These are phyloP conservation scores for Philypnodon macrostomus DNA, from an alignment of 2,797 vertebrate genomes.

Conservation along the genomic window DNA sequence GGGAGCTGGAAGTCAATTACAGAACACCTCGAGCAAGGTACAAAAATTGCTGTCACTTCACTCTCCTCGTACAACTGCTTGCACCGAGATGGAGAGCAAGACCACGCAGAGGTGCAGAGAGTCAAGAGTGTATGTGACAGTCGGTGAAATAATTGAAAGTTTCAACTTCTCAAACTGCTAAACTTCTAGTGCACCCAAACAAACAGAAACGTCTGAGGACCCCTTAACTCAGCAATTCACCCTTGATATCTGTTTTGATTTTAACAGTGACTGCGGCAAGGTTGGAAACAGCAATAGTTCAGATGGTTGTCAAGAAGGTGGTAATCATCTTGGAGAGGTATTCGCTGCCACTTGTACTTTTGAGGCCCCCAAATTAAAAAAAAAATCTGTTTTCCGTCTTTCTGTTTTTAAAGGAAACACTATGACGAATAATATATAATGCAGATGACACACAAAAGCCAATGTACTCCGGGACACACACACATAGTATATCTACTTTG, in stretches of 20 bases:
- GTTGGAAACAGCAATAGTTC: too few relatives aligned
- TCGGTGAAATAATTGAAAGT: slow-evolving; percentile 8
- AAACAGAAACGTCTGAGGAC: slow-evolving; percentile 22
- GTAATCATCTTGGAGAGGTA: slow-evolving; percentile 12
- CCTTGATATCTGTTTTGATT: slow-evolving; percentile 9
- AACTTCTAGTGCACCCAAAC: slow-evolving; percentile 20
- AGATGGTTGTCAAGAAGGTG: neutral
- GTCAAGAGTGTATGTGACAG: slow-evolving; percentile 3
- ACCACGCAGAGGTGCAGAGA: neutral
- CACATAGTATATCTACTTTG: slow-evolving; percentile 9
- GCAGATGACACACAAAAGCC: slow-evolving; percentile 25
- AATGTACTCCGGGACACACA: slow-evolving; percentile 9
- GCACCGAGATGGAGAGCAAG: neutral
- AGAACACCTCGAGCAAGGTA: slow-evolving; percentile 8
- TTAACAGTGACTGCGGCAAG: slow-evolving; percentile 1
- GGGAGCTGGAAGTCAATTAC: slow-evolving; percentile 18
- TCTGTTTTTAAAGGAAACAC: slow-evolving; percentile 20
- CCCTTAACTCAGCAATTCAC: too few relatives aligned
- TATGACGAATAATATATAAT: slow-evolving; percentile 11
- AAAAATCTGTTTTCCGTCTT: too few relatives aligned
- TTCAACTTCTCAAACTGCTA: slow-evolving; percentile 12
- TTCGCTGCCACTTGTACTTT: slow-evolving; percentile 11
- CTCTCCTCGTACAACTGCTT: slow-evolving; percentile 11
- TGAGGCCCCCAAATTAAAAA: too few relatives aligned
- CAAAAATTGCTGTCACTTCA: slow-evolving; percentile 22